Evolutionary conservation across 1,140 invertebrate genomes (phyloP).

Genomic region (Neodiprion pinetum): DNA sequence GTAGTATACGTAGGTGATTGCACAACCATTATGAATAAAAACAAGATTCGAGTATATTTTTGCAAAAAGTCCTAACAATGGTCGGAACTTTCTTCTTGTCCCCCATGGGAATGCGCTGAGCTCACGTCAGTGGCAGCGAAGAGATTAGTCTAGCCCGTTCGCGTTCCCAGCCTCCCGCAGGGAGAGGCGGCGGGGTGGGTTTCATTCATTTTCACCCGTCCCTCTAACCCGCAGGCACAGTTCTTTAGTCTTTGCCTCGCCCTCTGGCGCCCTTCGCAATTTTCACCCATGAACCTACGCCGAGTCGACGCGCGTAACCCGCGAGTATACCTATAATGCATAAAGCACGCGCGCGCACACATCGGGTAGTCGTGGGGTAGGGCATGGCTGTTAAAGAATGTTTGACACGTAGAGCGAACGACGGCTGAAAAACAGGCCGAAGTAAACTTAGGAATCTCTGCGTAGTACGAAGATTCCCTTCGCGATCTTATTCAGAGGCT

Average conservation of each 20-base stretch:
- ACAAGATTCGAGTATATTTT: no score
- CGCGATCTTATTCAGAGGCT: no score
- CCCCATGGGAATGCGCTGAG: background rate
- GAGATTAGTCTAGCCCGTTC: conserved; percentile 1
- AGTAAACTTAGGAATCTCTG: no score
- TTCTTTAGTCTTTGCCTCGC: background rate
- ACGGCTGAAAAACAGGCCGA: no score
- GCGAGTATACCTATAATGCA: background rate
- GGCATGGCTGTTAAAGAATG: background rate
- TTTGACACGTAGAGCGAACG: no score
- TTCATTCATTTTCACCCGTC: background rate
- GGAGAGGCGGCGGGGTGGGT: no score
- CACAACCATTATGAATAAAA: no score
- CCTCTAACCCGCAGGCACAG: background rate
- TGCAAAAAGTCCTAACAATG: no score
- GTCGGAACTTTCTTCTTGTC: background rate
- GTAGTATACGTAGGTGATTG: no score
- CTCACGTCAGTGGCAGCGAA: background rate
- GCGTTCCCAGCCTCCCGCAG: background rate
- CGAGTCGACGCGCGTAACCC: background rate
- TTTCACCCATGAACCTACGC: background rate
- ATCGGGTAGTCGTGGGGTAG: background rate
- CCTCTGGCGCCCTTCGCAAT: background rate
- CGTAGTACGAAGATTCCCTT: no score
- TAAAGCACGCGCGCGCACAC: no score